phyloP scores from a whole-genome alignment of 1,140 invertebrate species.

The Nomia melanderi region DNA sequence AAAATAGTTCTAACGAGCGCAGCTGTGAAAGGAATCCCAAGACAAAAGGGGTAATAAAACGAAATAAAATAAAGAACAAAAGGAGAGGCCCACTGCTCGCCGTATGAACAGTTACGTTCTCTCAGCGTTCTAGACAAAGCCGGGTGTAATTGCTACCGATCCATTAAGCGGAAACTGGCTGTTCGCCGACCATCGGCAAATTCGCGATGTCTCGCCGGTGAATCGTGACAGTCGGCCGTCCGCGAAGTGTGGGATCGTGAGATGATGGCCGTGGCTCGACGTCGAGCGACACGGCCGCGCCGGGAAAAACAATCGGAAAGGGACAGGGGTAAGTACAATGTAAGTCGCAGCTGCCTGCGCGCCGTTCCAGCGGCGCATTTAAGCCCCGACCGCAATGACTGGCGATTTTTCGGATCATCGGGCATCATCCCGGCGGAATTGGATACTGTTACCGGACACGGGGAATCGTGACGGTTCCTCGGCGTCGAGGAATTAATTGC shows the following conservation, averaged over 20 bases:
- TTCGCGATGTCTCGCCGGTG: constrained; percentile 59
- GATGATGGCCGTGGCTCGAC: constrained; percentile 71
- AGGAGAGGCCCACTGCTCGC: too few relatives aligned
- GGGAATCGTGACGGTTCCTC: background rate
- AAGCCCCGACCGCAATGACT: constrained; percentile 69
- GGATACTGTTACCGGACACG: constrained; percentile 1
- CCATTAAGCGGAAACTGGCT: constrained; percentile 49
- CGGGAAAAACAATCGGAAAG: constrained; percentile 56
- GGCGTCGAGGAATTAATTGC: background rate
- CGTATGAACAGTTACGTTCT: too few relatives aligned
- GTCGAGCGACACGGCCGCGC: too few relatives aligned
- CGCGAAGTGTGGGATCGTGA: constrained; percentile 73
- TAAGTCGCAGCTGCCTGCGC: constrained; percentile 56
- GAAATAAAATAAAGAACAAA: too few relatives aligned
- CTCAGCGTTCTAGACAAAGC: background rate
- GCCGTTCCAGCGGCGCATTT: constrained; percentile 62
- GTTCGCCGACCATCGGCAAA: constrained; percentile 49
- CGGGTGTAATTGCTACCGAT: background rate
- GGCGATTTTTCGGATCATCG: constrained; percentile 69
- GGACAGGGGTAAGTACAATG: constrained; percentile 62
- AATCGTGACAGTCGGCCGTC: constrained; percentile 69
- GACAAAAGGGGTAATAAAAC: too few relatives aligned
- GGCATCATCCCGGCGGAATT: constrained; percentile 45
- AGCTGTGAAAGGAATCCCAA: too few relatives aligned
- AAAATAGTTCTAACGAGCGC: too few relatives aligned